Evolutionary conservation across 2,888 invertebrate species (phyloP).

Genomic region (Anthophora plumipes): DNA sequence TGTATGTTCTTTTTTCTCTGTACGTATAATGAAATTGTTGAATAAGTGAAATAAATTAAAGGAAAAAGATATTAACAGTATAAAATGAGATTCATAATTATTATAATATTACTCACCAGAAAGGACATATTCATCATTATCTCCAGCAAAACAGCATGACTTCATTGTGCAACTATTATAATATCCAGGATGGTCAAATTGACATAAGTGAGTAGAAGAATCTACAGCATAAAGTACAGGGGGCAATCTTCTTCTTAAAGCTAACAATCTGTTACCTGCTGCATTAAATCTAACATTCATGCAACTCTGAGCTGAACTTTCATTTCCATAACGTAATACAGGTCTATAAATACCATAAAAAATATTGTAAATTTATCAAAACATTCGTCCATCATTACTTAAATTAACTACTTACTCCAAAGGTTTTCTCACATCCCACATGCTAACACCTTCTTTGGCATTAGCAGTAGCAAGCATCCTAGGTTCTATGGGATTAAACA

Average conservation of each 20-base stretch:
- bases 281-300: constrained; percentile 97
- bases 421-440: constrained; percentile 95
- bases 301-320: constrained; percentile 88
- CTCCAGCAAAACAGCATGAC: constrained; percentile 97
- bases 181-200: constrained; percentile 96
- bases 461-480: constrained; percentile 94
- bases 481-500: constrained; percentile 95
- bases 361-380: neutral
- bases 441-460: constrained; percentile 93
- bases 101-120: constrained; percentile 85
- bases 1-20: too few species aligned
- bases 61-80: too few species aligned
- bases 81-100: neutral
- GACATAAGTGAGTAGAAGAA: constrained; percentile 90
- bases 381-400: neutral
- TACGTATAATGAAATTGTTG: too few species aligned
- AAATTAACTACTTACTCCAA: constrained; percentile 88
- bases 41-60: too few species aligned
- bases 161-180: constrained; percentile 99
- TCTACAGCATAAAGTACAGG: constrained; percentile 92
- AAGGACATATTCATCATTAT: constrained; percentile 93
- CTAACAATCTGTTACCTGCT: constrained; percentile 91
- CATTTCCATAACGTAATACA: constrained; percentile 89
- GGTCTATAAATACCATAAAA: constrained; percentile 85
- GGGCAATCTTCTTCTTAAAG: constrained; percentile 93